Conservation (phyloP, 2,888 invertebrate genomes). For the Hipparchia semele region DNA sequence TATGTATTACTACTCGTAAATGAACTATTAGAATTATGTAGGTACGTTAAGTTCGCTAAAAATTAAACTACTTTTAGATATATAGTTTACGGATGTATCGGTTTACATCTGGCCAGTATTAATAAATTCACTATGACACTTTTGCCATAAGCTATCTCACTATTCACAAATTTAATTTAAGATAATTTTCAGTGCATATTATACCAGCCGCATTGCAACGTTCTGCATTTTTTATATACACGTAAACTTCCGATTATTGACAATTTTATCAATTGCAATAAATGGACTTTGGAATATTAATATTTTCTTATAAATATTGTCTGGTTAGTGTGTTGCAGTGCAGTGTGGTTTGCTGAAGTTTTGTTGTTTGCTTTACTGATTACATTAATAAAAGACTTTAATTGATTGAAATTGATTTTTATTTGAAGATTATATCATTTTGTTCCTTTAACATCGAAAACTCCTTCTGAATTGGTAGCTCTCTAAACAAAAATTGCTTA, state of each 20-base stretch:
- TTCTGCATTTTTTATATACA: too few relatives aligned
- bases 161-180: constrained; percentile 18
- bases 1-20: neutral
- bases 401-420: constrained; percentile 42
- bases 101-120: constrained; percentile 43
- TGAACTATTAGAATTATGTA: constrained; percentile 8
- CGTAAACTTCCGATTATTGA: too few relatives aligned
- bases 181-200: constrained; percentile 10
- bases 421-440: constrained; percentile 54
- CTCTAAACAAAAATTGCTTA: constrained; percentile 83
- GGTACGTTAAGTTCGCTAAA: neutral
- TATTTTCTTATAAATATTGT: neutral
- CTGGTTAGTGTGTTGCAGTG: neutral
- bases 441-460: constrained; percentile 66
- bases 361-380: constrained; percentile 10
- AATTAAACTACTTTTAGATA: constrained; percentile 3
- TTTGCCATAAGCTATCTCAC: constrained; percentile 33
- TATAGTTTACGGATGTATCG: constrained; percentile 23
- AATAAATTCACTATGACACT: constrained; percentile 30
- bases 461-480: constrained; percentile 82
- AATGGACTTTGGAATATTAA: neutral
- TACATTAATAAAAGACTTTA: constrained; percentile 40
- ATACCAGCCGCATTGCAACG: neutral
- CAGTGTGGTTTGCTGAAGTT: neutral
- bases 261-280: neutral